phyloP scores from a whole-genome alignment of 1,140 invertebrate genomes.

The Papilio glaucus region DNA sequence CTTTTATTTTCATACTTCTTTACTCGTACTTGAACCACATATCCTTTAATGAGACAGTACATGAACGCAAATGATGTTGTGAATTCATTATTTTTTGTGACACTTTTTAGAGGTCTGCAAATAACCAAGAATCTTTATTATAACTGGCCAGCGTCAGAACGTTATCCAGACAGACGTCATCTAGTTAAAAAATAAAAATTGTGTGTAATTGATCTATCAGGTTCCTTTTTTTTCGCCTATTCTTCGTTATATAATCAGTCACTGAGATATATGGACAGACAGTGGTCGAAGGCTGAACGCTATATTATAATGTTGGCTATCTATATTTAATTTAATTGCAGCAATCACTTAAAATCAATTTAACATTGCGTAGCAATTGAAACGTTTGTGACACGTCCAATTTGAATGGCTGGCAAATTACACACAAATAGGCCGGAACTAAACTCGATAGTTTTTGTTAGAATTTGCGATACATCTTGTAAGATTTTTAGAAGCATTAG shows the following conservation, averaged over 20 bases:
- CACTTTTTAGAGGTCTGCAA: not conserved
- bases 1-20: not conserved
- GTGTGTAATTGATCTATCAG: too few species aligned
- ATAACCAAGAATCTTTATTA: not conserved
- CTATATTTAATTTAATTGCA: not conserved
- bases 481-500: not conserved
- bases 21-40: not conserved
- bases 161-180: not conserved
- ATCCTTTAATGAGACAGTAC: not conserved
- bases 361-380: not conserved
- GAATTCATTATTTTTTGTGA: slow-evolving; percentile 10
- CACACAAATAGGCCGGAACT: slow-evolving; percentile 14
- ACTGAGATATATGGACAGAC: too few species aligned
- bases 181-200: not conserved
- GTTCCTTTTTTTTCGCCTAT: too few species aligned
- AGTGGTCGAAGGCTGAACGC: not conserved
- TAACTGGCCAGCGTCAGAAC: not conserved
- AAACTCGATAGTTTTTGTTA: not conserved
- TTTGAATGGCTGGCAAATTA: slow-evolving; percentile 9
- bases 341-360: not conserved
- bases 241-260: too few species aligned
- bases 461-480: not conserved
- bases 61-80: not conserved
- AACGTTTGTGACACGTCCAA: slow-evolving; percentile 15
- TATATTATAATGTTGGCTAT: not conserved